Base-by-base conservation (phyloP, 2,113 vertebrate species). In the Engraulis encrasicolus region DNA sequence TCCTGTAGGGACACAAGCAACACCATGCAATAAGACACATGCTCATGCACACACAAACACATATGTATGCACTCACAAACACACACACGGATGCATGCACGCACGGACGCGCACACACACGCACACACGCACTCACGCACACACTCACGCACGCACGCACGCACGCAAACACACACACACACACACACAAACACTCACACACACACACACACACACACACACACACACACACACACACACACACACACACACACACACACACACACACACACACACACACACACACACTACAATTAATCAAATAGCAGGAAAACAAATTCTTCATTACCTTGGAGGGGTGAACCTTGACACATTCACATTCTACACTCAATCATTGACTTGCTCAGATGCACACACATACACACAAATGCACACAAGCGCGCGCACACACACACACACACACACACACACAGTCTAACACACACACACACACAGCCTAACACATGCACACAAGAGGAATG, bases 1-100 rank as follows among this genome's bases (percentile, higher is more conserved):
- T 97, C 96, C 95, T 97, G 95, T 89, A 92, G 86, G 34, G 96
- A 61, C 91, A 93, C 37, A 12, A n/a, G 81, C 27, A 38, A 87
- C 1, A 84, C 2, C n/a, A n/a, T n/a, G n/a, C n/a, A n/a, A n/a
- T n/a, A n/a, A n/a, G n/a, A 86, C 50, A 79, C 49, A 78, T 1
- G 48, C 48, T 15, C 15, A 19, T 11, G 3, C 9, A 17, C 78
- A 49, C 40, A 45, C 40, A 45, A 3, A 45, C 40, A 45, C 40
- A 45, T 9, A 45, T 9, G 9, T 9, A 45, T 5, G 9, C 40
- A 45, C 40, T 5, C 40, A 45, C 40, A 45, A 3, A 45, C 40
- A 45, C 40, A 45, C 40, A 45, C 40, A 45, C 40, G 4, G 40
- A 45, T 9, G 9, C 40, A 45, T 45, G 40, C 9, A 45, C 40